Base-by-base conservation (phyloP, 2,888 invertebrate species). In the Drosophila robusta region DNA sequence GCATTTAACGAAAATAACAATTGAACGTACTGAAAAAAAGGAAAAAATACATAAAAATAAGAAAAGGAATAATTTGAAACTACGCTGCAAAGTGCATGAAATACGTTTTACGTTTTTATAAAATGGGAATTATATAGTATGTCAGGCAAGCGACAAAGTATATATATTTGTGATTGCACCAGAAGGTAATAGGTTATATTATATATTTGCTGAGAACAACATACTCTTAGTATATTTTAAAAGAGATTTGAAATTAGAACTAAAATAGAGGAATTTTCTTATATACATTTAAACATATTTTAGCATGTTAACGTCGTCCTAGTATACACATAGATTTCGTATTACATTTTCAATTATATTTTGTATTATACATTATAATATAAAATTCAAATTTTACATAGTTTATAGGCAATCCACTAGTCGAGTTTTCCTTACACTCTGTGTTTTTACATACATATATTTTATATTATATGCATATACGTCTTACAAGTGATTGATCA, bases 1-100 rank as follows among this genome's bases (percentile, higher is more conserved):
- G 61, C 46, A 64, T 57, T 42, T 44, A 64, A 57, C 54, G 47
- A 44, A 62, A 49, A 42, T 49, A 55, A 44, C 41, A 77, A 68
- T 42, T 42, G 38, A 62, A 45, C 18, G 9, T 47, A 22, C 32
- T 16, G 32, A 18, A 14, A n/a, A 29, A 6, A 29, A 29, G 5
- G 7, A 29, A 8, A 29, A 29, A 12, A 34, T 12, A 12, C 4
- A 12, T 32, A 34, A 12, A 22, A 22, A 9, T 14, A 11, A 32
- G 52, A 14, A 12, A 3, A n/a, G 3, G 6, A 6, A 32, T 32
- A 22, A 68, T 22, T 32, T 64, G 22, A 26, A 18, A 29, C 18
- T n/a, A 41, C 29, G 26, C 36, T 36, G n/a, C 12, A 16, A 41
- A 32, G 2, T 44, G 50, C 45, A 50, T 18, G 7, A 11, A 16